Base-by-base conservation (phyloP, 2,888 invertebrate genomes). In the Erynnis tages region DNA sequence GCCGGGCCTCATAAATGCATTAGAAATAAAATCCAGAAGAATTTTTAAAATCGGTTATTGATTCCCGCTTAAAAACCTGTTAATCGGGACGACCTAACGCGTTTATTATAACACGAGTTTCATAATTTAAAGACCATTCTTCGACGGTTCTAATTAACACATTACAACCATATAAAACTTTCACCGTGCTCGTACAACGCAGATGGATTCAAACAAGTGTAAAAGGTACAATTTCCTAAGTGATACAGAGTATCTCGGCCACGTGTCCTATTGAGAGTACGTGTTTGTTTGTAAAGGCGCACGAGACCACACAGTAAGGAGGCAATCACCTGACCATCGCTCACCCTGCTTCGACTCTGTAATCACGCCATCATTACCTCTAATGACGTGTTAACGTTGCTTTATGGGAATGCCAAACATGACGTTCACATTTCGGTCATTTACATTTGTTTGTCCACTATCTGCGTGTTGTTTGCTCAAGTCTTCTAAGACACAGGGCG, bases 371-470 rank as follows among this genome's bases (percentile, higher is more conserved):
- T 89, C 88, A 89, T 88, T 88, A 86, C 86, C 81, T 84, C 82
- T 89, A 89, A 88, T 89, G 86, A 89, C 85, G 89, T 88, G 89
- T 87, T 89, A 89, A 88, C 88, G 82, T 82, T 80, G 79, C 85
- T 86, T 87, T 89, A 89, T 88, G 89, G 88, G 89, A 88, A 89
- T 87, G 87, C 88, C 88, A 89, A 89, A 89, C 89, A 88, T 83
- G 85, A 85, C 87, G 87, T 82, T 82, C 87, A 87, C 80, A 87
- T 89, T 88, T 88, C 82, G 86, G 84, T 87, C 88, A 86, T 87
- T 89, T 87, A 88, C 83, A 85, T 88, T 85, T 88, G 89, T 89
- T 89, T 89, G 86, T 82, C 86, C 71, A 82, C 82, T 80, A 82
- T 86, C 83, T 85, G 77, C 69, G 75, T 75, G 72, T 73, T 89